Conservation (phyloP, 2,888 invertebrate species). For the Crocallis elinguaria region DNA sequence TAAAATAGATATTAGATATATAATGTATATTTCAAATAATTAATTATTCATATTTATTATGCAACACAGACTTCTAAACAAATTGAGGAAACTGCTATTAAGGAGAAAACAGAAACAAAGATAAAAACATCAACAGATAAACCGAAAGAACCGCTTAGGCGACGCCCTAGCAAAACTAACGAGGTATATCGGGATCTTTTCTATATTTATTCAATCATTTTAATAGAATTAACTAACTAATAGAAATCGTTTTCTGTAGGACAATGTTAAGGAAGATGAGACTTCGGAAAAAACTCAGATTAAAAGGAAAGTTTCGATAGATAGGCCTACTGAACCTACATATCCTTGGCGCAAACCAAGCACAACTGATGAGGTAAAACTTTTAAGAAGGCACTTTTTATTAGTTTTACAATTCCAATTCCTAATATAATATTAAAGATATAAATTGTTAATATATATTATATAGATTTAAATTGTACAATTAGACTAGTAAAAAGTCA, state of each 20-base stretch:
- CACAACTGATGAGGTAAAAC: conserved; percentile 47
- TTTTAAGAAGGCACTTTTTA: neutral
- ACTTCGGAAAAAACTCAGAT: conserved; percentile 42
- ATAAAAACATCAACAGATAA: conserved; percentile 46
- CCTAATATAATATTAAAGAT: too few relatives aligned
- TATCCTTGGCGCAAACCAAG: conserved; percentile 42
- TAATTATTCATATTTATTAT: conserved; percentile 13
- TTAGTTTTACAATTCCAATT: neutral
- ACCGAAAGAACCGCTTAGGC: conserved; percentile 50
- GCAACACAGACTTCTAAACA: conserved; percentile 45
- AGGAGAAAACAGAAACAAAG: conserved; percentile 48
- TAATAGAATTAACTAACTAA: neutral
- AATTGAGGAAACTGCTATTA: conserved; percentile 45
- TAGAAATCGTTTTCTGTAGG: conserved; percentile 29
- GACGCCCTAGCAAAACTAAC: conserved; percentile 48
- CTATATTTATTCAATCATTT: conserved; percentile 1
- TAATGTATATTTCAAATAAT: too few relatives aligned
- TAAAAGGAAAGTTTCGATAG: conserved; percentile 46
- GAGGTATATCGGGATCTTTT: conserved; percentile 43
- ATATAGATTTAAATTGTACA: too few relatives aligned
- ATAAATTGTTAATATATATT: too few relatives aligned
- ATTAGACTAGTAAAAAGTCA: too few relatives aligned
- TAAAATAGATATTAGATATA: too few relatives aligned
- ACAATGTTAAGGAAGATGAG: conserved; percentile 41
- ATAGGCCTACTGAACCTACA: conserved; percentile 41